Conservation (phyloP, 1,140 invertebrate species). For the Drosophila ironensis region DNA sequence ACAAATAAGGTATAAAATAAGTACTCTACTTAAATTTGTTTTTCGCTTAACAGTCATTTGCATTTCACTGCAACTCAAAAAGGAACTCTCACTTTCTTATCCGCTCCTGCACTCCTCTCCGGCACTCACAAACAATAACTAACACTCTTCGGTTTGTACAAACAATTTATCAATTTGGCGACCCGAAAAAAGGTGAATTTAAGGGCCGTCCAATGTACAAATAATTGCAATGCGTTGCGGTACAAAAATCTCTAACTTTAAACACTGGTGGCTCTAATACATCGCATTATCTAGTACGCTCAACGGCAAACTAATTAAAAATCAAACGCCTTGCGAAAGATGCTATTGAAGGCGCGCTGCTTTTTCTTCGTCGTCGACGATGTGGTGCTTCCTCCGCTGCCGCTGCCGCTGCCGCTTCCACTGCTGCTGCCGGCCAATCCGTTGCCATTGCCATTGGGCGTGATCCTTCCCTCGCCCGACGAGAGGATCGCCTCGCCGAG, state of each 20-base stretch:
- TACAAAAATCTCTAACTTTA: conserved; percentile 7
- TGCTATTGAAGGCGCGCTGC: conserved; percentile 72
- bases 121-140: conserved; percentile 4
- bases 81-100: conserved; percentile 52
- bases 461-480: conserved; percentile 46
- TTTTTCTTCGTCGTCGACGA: conserved; percentile 78
- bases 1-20: conserved; percentile 34
- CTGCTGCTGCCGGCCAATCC: conserved; percentile 42
- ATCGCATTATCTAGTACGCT: too few relatives aligned
- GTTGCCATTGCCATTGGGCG: conserved; percentile 37
- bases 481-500: conserved; percentile 69
- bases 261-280: conserved; percentile 34
- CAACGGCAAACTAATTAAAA: conserved; percentile 8
- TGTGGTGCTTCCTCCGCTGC: conserved; percentile 57
- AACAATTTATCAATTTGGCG: conserved; percentile 3
- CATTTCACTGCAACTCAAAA: conserved; percentile 59
- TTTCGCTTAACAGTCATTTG: conserved; percentile 66
- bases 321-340: conserved; percentile 80
- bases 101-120: conserved; percentile 1
- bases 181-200: too few relatives aligned
- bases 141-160: conserved; percentile 43
- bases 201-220: not conserved
- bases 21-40: conserved; percentile 53
- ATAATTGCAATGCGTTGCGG: conserved; percentile 2
- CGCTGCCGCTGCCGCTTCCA: conserved; percentile 39